Percentiles rank a stretch among this genome's conserved stretches.
Evolutionary conservation across 2,888 invertebrate species (phyloP).

Genomic region (Lasioglossum zephyrum): DNA sequence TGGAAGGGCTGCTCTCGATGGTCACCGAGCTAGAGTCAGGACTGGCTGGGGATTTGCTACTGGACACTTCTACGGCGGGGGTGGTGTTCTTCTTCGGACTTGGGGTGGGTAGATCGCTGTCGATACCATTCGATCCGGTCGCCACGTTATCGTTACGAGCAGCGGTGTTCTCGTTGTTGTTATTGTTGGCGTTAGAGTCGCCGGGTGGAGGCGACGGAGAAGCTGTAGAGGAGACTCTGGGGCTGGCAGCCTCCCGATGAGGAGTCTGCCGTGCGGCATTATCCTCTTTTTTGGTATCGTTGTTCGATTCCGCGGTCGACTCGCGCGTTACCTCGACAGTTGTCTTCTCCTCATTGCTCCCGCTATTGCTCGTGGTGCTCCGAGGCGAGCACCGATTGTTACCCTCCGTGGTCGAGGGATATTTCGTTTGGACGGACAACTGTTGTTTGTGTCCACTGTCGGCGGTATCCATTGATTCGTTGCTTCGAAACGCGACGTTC

Average conservation of each 20-base stretch:
- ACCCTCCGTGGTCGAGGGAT: conserved; percentile 43
- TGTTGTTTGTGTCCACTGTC: conserved; percentile 38
- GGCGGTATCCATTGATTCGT: conserved; percentile 45
- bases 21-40: conserved; percentile 78
- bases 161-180: conserved; percentile 16
- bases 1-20: conserved; percentile 58
- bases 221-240: conserved; percentile 78
- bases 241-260: conserved; percentile 74
- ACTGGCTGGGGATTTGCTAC: conserved; percentile 77
- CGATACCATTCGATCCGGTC: conserved; percentile 32
- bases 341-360: conserved; percentile 26
- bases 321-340: conserved; percentile 26
- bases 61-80: conserved; percentile 65
- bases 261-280: conserved; percentile 39
- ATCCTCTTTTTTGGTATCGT: conserved; percentile 47
- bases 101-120: conserved; percentile 36
- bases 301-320: conserved; percentile 36
- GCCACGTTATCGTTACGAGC: conserved; percentile 20
- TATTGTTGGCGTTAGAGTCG: conserved; percentile 32
- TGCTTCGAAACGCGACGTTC: conserved; percentile 30
- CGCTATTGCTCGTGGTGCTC: conserved; percentile 10
- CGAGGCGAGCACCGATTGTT: conserved; percentile 51
- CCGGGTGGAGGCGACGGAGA: conserved; percentile 77
- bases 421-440: conserved; percentile 56
- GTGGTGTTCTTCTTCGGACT: conserved; percentile 42